Base-by-base conservation (phyloP, 2,113 vertebrate genomes). In the Xiphophorus hellerii region DNA sequence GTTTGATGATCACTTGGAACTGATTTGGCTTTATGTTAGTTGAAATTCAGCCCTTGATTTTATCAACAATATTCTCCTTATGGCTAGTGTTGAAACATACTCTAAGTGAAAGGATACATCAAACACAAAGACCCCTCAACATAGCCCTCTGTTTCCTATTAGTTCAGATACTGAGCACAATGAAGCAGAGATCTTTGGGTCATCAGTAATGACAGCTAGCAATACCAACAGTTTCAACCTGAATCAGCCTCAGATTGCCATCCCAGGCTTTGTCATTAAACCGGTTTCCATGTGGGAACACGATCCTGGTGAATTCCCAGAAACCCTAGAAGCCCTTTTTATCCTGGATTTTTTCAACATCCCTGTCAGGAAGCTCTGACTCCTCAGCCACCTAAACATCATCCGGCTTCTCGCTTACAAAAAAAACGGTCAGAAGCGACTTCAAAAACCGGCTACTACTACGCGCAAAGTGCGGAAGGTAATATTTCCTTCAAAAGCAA, bases 241-340 rank as follows among this genome's bases (percentile, higher is more conserved):
- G 77, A 75, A 82, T 77, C 33, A 54, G 71, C 66, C 70, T 81
- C 51, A 13, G 69, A 51, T 61, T 27, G 33, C 58, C 29, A 62
- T 63, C 64, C 68, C 42, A 76, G 62, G 73, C 62, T 37, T 64
- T 79, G 86, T 84, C 83, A 80, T 83, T 69, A 71, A 81, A 81
- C 78, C 66, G 48, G 78, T 86, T 86, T 80, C 69, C 81, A 63
- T 73, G 42, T 69, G 75, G 48, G 54, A 88, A 85, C 74, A 37
- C 64, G 88, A 93, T 87, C 84, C 69, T 27, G 80, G 83, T 81
- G 77, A 90, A 90, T 88, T 89, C 86, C 87, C 76, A 65, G 87
- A 85, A 90, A 93, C 83, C 81, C 31, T 73, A 92, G 73, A 83
- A 68, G 70, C 60, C 64, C 77, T 83, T 87, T 42, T 88, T 83